Percentiles rank a stretch among this genome's conserved stretches.
These are phyloP conservation scores for Elgaria multicarinata DNA, from an alignment of 2,113 vertebrate species.

Conservation along the genomic window DNA sequence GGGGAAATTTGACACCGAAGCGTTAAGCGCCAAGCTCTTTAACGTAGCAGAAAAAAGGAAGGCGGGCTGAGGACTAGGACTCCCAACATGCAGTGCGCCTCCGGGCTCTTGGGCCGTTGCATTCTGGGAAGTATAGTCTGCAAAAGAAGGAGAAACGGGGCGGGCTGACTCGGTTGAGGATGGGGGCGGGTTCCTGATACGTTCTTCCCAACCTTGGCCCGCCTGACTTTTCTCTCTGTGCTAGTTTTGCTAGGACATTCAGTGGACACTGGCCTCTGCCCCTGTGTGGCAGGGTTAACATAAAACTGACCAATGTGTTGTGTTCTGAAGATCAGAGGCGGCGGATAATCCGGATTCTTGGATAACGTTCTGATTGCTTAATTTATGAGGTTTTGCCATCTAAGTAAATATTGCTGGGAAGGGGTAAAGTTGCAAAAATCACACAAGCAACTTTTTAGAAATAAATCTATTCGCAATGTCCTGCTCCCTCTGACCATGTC, in stretches of 20 bases:
- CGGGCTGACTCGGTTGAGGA: not conserved
- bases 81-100: conserved; percentile 16
- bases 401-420: not conserved
- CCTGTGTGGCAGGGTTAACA: not conserved
- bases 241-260: not conserved
- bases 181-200: not conserved
- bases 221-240: not conserved
- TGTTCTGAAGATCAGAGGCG: not conserved
- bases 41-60: not conserved
- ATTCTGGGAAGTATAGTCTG: conserved; percentile 64
- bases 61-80: not conserved
- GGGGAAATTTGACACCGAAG: not conserved
- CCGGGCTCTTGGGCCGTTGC: not conserved
- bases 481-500: not conserved
- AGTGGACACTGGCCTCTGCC: not conserved
- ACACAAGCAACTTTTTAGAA: not conserved
- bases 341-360: not conserved
- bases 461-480: not conserved
- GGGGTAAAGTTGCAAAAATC: not conserved
- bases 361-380: not conserved
- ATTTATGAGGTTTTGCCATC: not conserved
- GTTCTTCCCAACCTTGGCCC: not conserved
- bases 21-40: not conserved
- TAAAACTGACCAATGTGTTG: not conserved
- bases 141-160: not conserved